Conservation (phyloP, 2,797 vertebrate species). For the Lophotriccus pileatus region DNA sequence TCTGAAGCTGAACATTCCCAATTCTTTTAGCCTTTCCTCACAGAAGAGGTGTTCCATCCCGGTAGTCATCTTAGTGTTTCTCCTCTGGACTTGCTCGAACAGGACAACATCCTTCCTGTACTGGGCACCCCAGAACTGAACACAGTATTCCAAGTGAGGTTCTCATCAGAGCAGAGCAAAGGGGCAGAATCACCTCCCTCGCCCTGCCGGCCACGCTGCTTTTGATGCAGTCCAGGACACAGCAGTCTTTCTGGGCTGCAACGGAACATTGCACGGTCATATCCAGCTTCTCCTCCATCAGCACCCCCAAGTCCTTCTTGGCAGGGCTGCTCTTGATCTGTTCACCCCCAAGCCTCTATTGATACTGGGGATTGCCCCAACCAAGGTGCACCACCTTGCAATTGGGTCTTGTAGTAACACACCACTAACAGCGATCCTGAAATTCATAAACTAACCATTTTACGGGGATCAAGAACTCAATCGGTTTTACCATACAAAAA, state of each 20-base stretch:
- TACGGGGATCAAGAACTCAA: background rate
- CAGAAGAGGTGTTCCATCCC: background rate
- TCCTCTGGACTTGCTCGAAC: background rate
- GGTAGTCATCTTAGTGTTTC: background rate
- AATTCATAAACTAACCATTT: background rate
- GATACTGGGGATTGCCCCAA: accelerated
- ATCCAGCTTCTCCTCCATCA: background rate
- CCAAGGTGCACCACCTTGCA: background rate
- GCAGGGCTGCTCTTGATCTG: too few relatives aligned
- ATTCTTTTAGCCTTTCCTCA: background rate
- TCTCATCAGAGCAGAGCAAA: background rate
- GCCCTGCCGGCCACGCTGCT: background rate
- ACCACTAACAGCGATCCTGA: background rate
- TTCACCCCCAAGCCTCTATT: background rate
- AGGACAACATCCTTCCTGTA: background rate
- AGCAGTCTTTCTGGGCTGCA: accelerated
- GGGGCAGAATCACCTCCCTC: background rate
- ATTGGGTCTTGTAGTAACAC: background rate
- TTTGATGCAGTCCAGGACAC: background rate
- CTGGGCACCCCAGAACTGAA: background rate
- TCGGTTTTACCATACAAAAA: background rate
- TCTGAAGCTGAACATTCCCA: background rate
- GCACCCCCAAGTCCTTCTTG: accelerated
- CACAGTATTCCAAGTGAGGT: background rate
- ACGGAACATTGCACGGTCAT: background rate